Evolutionary conservation across 2,113 vertebrate genomes (phyloP).

Genomic region (Petrocephalus zakoni): DNA sequence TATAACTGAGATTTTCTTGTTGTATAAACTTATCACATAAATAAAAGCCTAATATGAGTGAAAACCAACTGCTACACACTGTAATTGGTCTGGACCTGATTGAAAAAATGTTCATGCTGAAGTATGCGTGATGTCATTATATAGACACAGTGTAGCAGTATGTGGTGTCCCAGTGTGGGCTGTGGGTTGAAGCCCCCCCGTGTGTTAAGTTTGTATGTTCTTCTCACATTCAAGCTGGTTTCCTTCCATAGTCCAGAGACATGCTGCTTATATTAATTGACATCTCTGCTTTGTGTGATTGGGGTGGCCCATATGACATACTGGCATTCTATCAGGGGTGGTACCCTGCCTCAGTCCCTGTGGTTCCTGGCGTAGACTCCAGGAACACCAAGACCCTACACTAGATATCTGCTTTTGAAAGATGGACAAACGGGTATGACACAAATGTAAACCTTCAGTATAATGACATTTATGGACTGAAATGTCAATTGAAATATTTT

Average conservation of each 20-base stretch:
- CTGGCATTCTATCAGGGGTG: background rate
- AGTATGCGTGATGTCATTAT: background rate
- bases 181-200: background rate
- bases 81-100: background rate
- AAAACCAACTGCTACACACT: background rate
- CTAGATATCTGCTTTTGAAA: background rate
- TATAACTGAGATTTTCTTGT: background rate
- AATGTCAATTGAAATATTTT: background rate
- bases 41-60: background rate
- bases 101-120: background rate
- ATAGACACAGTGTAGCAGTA: background rate
- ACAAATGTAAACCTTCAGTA: background rate
- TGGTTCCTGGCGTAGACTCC: background rate
- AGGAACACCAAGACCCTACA: background rate
- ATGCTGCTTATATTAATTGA: background rate
- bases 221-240: background rate
- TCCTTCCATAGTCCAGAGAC: background rate
- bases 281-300: background rate
- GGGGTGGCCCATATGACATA: background rate
- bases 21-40: background rate
- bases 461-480: background rate
- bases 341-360: background rate
- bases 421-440: background rate
- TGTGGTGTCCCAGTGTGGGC: background rate
- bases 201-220: background rate